phyloP scores from a whole-genome alignment of 2,888 invertebrate genomes.

The Drosophila ustulata region DNA sequence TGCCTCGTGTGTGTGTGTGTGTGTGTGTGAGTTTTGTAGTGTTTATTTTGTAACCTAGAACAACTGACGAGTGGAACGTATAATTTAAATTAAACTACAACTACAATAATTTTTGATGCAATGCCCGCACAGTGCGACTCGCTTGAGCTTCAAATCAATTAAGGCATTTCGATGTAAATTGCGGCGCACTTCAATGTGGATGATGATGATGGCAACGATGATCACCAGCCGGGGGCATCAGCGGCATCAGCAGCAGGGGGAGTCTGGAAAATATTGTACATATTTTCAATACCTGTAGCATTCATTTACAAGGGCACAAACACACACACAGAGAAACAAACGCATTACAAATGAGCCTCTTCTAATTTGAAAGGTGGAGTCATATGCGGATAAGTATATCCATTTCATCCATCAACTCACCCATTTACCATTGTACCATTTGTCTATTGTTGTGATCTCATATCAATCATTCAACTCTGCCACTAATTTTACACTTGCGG shows the following conservation, averaged over 20 bases:
- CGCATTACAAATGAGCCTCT: conserved; percentile 2
- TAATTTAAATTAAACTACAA: conserved; percentile 76
- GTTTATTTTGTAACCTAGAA: conserved; percentile 76
- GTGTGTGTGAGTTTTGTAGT: conserved; percentile 38
- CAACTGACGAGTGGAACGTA: conserved; percentile 68
- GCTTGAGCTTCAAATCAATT: conserved; percentile 61
- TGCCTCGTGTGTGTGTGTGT: conserved; percentile 15
- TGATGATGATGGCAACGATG: conserved; percentile 52
- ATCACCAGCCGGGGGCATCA: conserved; percentile 7
- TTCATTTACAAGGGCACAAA: conserved; percentile 44
- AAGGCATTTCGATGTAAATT: conserved; percentile 73
- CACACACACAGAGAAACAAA: background rate
- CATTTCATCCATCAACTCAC: conserved; percentile 16
- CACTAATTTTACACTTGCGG: background rate
- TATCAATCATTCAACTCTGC: background rate
- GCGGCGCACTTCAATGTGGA: conserved; percentile 65
- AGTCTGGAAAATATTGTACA: conserved; percentile 9
- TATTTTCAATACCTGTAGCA: conserved; percentile 23
- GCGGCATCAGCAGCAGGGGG: background rate
- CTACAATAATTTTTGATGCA: conserved; percentile 67
- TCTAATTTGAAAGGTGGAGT: conserved; percentile 11
- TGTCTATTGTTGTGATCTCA: background rate
- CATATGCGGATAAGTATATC: conserved; percentile 9
- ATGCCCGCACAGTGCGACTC: conserved; percentile 54
- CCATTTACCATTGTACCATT: conserved; percentile 4